Evolutionary conservation across 2,888 invertebrate genomes (phyloP).

Genomic region (Orchesella flavescens): DNA sequence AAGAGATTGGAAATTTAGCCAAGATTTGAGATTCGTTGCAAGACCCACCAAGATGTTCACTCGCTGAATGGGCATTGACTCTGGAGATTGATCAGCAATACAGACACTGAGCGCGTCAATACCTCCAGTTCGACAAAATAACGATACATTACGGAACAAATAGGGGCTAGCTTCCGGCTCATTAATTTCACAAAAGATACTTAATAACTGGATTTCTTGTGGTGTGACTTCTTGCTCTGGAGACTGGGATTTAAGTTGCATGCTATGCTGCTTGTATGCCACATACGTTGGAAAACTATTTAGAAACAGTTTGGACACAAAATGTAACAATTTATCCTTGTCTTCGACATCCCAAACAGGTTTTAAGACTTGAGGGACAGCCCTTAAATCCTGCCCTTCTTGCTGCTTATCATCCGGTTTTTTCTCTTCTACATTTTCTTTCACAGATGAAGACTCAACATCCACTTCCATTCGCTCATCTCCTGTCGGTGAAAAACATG

Average conservation of each 20-base stretch:
- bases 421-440: constrained; percentile 34
- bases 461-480: constrained; percentile 49
- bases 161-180: constrained; percentile 95
- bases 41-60: constrained; percentile 94
- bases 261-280: constrained; percentile 89
- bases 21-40: constrained; percentile 92
- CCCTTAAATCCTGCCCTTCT: background rate
- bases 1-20: constrained; percentile 93
- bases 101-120: constrained; percentile 90
- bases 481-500: background rate
- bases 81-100: constrained; percentile 84
- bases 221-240: constrained; percentile 78
- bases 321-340: constrained; percentile 89
- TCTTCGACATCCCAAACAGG: constrained; percentile 84
- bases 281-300: constrained; percentile 86
- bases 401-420: background rate
- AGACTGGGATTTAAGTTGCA: constrained; percentile 80
- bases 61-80: constrained; percentile 86
- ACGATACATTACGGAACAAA: constrained; percentile 90
- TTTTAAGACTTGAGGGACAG: constrained; percentile 51
- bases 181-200: constrained; percentile 91
- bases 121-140: constrained; percentile 92
- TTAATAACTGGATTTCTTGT: constrained; percentile 86
- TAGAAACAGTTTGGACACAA: constrained; percentile 90
- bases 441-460: constrained; percentile 40